Conservation (phyloP, 2,113 vertebrate genomes). For the Callionymus lyra region DNA sequence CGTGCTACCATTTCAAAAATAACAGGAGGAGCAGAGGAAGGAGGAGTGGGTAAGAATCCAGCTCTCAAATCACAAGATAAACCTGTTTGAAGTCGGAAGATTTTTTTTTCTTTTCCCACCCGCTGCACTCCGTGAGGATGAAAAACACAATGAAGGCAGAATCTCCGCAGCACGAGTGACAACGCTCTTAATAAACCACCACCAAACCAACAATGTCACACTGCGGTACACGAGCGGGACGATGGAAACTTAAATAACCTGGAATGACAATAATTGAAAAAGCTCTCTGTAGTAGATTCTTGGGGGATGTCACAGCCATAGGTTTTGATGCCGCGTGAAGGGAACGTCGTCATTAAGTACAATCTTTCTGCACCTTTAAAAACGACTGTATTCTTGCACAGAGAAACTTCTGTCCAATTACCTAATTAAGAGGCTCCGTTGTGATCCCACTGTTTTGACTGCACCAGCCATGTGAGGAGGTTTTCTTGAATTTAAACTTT, state of each 20-base stretch:
- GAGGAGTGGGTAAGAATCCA: slow-evolving; percentile 1
- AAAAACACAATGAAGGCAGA: slow-evolving; percentile 36
- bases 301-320: too few relatives aligned
- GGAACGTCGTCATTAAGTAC: too few relatives aligned
- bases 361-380: too few relatives aligned
- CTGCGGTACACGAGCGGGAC: slow-evolving; percentile 15
- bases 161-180: slow-evolving; percentile 2
- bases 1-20: slow-evolving; percentile 26
- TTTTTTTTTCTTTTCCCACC: slow-evolving; percentile 4
- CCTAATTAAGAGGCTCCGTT: too few relatives aligned
- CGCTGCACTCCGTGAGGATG: slow-evolving; percentile 1
- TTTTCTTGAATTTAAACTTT: too few relatives aligned
- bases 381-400: too few relatives aligned
- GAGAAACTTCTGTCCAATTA: too few relatives aligned
- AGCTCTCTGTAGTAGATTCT: not conserved
- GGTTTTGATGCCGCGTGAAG: slow-evolving; percentile 1
- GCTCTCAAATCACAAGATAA: slow-evolving; percentile 31
- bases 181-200: slow-evolving; percentile 40
- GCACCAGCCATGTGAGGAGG: too few relatives aligned
- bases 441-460: too few relatives aligned
- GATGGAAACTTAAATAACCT: slow-evolving; percentile 14
- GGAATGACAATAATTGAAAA: slow-evolving; percentile 1
- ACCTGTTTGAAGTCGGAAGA: slow-evolving; percentile 36
- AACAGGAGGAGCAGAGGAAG: slow-evolving; percentile 19
- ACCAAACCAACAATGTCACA: slow-evolving; percentile 32